phyloP scores from a whole-genome alignment of 2,113 vertebrate genomes.

The Cochlearius cochlearius region DNA sequence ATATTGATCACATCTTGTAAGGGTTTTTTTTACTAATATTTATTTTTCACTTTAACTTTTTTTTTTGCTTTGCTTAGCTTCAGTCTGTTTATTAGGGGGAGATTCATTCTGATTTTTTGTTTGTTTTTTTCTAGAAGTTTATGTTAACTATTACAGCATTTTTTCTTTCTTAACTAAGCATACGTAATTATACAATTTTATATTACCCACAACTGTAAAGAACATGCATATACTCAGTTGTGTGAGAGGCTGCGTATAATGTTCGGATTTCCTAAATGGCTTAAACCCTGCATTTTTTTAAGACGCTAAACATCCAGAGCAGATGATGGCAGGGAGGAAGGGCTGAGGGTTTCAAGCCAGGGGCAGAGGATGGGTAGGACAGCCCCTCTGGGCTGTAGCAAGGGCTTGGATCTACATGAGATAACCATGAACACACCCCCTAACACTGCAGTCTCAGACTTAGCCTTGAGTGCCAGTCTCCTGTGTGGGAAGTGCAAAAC shows the following conservation, averaged over 20 bases:
- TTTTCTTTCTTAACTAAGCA: not conserved
- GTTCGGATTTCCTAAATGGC: not conserved
- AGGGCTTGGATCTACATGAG: not conserved
- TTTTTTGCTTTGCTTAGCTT: not conserved
- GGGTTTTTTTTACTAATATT: not conserved
- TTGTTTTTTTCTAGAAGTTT: not conserved
- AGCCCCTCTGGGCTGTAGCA: not conserved
- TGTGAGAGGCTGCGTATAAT: not conserved
- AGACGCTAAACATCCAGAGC: not conserved
- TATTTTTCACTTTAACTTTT: not conserved
- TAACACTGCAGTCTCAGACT: not conserved
- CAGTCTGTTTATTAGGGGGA: not conserved
- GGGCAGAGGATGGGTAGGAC: not conserved
- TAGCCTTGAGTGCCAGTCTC: not conserved
- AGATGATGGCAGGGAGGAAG: not conserved
- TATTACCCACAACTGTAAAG: not conserved
- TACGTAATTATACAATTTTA: not conserved
- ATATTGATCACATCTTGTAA: not conserved
- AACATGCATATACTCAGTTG: not conserved
- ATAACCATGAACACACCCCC: not conserved
- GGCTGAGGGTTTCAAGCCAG: not conserved
- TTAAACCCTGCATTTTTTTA: not conserved
- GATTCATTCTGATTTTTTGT: not conserved
- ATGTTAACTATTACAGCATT: not conserved
- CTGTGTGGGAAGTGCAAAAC: slow-evolving; percentile 7